Base-by-base conservation (phyloP, 30 jellyfish, hydroid and myxozoan species). In the Pelagia noctiluca region DNA sequence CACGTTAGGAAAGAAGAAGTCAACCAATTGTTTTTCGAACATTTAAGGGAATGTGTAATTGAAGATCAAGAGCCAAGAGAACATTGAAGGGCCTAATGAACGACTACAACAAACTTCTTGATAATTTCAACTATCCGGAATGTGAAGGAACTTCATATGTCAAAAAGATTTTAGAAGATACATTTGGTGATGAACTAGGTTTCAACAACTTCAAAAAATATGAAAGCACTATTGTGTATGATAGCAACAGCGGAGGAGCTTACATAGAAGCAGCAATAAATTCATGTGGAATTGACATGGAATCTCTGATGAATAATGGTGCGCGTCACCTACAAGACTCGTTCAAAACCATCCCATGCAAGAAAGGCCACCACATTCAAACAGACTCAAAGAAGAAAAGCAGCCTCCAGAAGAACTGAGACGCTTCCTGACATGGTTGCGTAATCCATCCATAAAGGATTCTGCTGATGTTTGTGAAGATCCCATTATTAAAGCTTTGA, bases 271-370 rank as follows among this genome's bases (percentile, higher is more conserved):
- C n/a, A n/a, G n/a, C n/a, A n/a, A 68, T 68, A 68, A 68, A 68
- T 68, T 30, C 71, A 26, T 68, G 81, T 72, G 81, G 73, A 30
- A 68, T 68, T 68, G 81, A 68, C 73, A 35, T 12, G 74, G 81
- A 68, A 26, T 25, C 10, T 26, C 24, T 68, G 72, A 35, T 68
- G 73, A 68, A 68, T 68, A 68, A 35, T 35, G 73, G 22, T 73
- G 73, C 81, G 73, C 30, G 73, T 68, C 73, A 30, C 16, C 81
- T 30, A 29, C 22, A 25, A 68, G 81, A 35, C 73, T 12, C 70
- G 81, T 26, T 35, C 73, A 30, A 68, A 22, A 26, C 73, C 73
- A 30, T 73, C 72, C 73, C 74, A 68, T 68, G 81, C 81, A 13
- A 30, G 81, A 30, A 61, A 10, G 73, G 73, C 73, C 73, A 61